Base-by-base conservation (phyloP, 2,888 invertebrate genomes). In the Plebejus melissa region DNA sequence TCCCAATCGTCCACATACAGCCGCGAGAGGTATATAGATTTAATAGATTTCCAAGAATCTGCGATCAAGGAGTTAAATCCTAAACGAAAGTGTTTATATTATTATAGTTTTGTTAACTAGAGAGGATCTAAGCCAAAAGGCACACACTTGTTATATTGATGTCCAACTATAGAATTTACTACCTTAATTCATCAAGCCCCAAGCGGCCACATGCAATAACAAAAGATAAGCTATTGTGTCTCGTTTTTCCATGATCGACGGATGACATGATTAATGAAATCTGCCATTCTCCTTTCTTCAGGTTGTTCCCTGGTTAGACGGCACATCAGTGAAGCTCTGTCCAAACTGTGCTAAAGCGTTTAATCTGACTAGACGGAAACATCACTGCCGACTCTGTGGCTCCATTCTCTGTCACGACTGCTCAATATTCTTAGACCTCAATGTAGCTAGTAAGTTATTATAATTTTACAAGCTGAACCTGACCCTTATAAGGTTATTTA, bases 331-430 rank as follows among this genome's bases (percentile, higher is more conserved):
- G 0, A 96, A 96, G 78, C 90, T 98, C 9, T 99, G 99, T 87
- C 98, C 98, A 0, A 96, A 96, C 80, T 99, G 99, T 92, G 97
- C 98, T 0, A 96, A 96, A 84, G 94, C 96, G 71, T 99, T 99
- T 89, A 96, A 97, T 83, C 89, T 98, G 76, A 96, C 98, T 0
- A 94, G 98, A 77, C 94, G 99, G 79, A 97, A 98, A 87, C 99
- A 99, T 90, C 99, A 99, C 90, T 99, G 99, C 85, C 94, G 99
- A 78, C 94, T 99, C 4, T 99, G 98, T 87, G 99, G 99, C 0
- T 97, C 97, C 76, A 96, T 99, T 77, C 96, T 99, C 94, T 99
- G 99, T 86, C 95, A 98, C 85, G 96, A 97, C 81, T 99, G 99
- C 87, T 98, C 98, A 0, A 93, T 96, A 82, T 98, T 98, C 88